Evolutionary conservation across 2,113 vertebrate genomes (phyloP).

Genomic region (Onychostruthus taczanowskii): DNA sequence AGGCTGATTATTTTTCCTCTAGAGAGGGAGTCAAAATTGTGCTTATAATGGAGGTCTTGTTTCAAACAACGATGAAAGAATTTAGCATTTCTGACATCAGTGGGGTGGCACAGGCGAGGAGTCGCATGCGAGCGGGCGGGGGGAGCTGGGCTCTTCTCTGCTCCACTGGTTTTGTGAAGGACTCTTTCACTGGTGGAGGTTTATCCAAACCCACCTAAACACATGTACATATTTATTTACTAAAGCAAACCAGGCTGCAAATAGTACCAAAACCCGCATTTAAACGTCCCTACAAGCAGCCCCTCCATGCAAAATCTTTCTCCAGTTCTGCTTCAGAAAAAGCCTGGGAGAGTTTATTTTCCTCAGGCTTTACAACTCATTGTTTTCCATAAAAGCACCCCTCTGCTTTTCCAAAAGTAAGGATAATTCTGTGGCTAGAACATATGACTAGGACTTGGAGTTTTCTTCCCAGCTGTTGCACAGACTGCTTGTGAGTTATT

Average conservation of each 20-base stretch:
- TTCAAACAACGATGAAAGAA: slow-evolving; percentile 35
- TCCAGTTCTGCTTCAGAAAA: background rate
- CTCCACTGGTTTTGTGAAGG: background rate
- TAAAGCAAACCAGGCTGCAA: slow-evolving; percentile 21
- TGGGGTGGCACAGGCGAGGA: background rate
- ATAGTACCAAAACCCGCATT: background rate
- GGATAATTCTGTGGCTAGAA: slow-evolving; percentile 50
- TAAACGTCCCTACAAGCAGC: background rate
- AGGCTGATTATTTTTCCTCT: slow-evolving; percentile 36
- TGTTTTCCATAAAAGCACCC: slow-evolving; percentile 53
- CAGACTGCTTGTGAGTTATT: slow-evolving; percentile 44
- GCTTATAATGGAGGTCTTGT: slow-evolving; percentile 51
- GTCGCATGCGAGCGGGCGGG: fast-evolving
- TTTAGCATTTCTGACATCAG: slow-evolving; percentile 18
- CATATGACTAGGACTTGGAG: slow-evolving; percentile 8
- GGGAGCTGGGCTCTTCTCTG: background rate
- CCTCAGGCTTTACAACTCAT: slow-evolving; percentile 50
- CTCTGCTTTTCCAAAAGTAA: slow-evolving; percentile 39
- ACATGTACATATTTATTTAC: slow-evolving; percentile 39
- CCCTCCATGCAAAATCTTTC: background rate
- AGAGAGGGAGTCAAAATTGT: background rate
- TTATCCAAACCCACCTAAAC: slow-evolving; percentile 32
- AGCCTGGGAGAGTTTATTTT: slow-evolving; percentile 44
- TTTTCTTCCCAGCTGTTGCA: slow-evolving; percentile 54
- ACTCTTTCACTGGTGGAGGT: slow-evolving; percentile 11